Evolutionary conservation across 2,888 invertebrate genomes (phyloP), one percentile per base, ranked within the genome.

Genomic region (Sarcophaga caerulescens): DNA sequence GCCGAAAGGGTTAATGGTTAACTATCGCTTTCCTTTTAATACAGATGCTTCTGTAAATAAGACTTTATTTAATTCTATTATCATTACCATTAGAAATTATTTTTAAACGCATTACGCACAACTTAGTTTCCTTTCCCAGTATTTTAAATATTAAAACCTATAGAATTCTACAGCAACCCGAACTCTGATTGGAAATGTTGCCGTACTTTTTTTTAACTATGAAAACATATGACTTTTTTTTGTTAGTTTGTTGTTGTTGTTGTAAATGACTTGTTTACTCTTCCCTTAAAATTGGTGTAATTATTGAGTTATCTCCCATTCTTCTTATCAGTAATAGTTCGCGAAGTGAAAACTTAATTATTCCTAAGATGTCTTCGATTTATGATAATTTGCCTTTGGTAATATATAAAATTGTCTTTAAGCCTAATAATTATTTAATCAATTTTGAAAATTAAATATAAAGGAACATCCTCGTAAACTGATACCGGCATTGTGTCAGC

Each of bases 401-500:
- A 81, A 70, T n/a, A 80, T 73, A 47, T 44, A 25, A 63, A 25
- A 47, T 2, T n/a, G 12, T 47, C 21, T 35, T 35, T 10, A 10
- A 73, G 14, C 23, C 21, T n/a, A 3, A 19, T 44, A 23, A 19
- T 11, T 23, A 57, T 25, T n/a, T 19, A 23, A 47, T 12, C 23
- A 52, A 62, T 12, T 52, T 25, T 52, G 3, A 1, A 3, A 35
- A 45, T 65, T 65, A 1, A 35, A 11, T 78, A 57, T 60, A 44
- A 11, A 95, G 95, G 96, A 96, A 90, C 97, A 97, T 92, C 97
- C 97, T 6, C 94, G 96, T 85, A 95, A 96, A 89, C 93, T 99
- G 65, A 99, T 99, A 90, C 98, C 98, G 4, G 96, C 96, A 90
- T 93, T 99, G 75, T 98, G 98, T 91, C 95, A 95, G 77, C 97